Evolutionary conservation across 1,140 invertebrate genomes (phyloP), one percentile per base, ranked within the genome.

Genomic region (Heliconius nattereri): DNA sequence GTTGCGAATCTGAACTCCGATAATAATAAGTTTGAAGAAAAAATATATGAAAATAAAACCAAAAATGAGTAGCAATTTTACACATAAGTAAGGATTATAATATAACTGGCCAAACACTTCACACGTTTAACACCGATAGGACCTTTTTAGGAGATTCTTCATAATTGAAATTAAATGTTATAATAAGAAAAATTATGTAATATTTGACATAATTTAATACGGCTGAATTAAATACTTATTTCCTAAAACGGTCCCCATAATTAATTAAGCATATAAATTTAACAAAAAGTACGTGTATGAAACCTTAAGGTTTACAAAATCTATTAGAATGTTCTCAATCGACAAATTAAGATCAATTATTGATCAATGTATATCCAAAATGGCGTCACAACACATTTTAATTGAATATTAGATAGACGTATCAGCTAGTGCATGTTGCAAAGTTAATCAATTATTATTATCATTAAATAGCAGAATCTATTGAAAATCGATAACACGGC

Each of bases 141-240:
- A 66, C 60, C 60, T 66, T 26, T 66, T 66, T 66, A 66, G 60
- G 60, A 66, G 57, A 66, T 66, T 66, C 26, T n/a, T 66, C 60
- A 29, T 16, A 66, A 66, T 66, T 66, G 60, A 66, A 66, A 66
- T 66, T 66, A 66, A 60, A 23, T 66, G n/a, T 23, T 23, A 60
- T 66, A 66, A 26, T 13, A 66, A 66, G 11, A 6, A 66, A 29
- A 66, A 13, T 16, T 29, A 16, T 19, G 11, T 26, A 7, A 29
- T 66, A 66, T 66, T 66, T 66, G 23, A 66, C 60, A 66, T 66
- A 66, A 66, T 29, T 29, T 66, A 66, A 66, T 13, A 26, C 29
- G 60, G 23, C 9, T 66, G 23, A 66, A 66, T 66, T 19, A 66
- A 66, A 66, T 66, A 66, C 23, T 26, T 26, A 26, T 66, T 26